Conservation (phyloP, 2,113 vertebrate species). For the Pavo muticus region DNA sequence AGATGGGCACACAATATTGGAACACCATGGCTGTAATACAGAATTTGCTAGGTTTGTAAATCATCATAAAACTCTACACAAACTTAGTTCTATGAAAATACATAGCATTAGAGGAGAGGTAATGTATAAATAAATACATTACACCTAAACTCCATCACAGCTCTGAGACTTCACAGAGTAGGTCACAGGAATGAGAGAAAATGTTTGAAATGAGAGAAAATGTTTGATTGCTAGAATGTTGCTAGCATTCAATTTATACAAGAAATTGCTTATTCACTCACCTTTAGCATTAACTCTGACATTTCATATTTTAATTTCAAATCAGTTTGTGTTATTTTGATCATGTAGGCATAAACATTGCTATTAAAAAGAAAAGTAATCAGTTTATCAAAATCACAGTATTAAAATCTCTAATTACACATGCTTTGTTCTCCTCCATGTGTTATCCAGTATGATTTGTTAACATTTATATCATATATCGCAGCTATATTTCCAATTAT, state of each 20-base stretch:
- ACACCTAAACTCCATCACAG: not conserved
- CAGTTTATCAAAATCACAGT: not conserved
- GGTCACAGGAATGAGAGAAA: constrained; percentile 15
- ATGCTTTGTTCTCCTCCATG: not conserved
- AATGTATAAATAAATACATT: constrained; percentile 40
- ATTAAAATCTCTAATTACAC: not conserved
- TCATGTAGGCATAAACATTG: not conserved
- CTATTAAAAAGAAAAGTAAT: not conserved
- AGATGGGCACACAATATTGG: not conserved
- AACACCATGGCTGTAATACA: not conserved
- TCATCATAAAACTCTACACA: not conserved
- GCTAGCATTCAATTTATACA: not conserved
- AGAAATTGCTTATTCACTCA: not conserved
- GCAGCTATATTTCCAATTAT: not conserved
- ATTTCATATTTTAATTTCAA: not conserved
- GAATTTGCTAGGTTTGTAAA: constrained; percentile 7
- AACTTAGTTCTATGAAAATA: constrained; percentile 4
- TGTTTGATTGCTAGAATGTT: not conserved
- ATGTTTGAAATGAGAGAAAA: not conserved
- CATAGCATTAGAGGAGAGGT: not conserved
- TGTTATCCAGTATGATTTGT: not conserved
- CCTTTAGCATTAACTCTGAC: not conserved
- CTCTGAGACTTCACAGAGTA: not conserved
- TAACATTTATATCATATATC: not conserved
- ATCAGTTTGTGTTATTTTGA: not conserved